Evolutionary conservation across 2,797 vertebrate species (phyloP), one percentile per base, ranked within the genome.

Genomic region (Anguilla pacifica): DNA sequence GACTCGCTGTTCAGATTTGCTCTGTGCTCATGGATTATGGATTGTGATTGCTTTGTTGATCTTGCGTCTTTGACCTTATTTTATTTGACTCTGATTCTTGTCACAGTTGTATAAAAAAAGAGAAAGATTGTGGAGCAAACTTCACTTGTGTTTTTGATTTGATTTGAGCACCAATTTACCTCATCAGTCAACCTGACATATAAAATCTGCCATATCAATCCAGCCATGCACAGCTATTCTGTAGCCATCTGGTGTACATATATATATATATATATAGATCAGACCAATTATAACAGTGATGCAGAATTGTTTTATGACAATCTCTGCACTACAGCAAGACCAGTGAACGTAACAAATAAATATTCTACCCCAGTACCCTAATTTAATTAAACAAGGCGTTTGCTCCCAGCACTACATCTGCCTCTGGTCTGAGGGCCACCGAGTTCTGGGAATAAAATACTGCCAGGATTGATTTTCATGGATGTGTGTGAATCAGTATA

Each of bases 361-460:
- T 85, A 89, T 92, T 91, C 90, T 0, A 53, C 90, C 43, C 87
- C 86, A 61, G 70, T 67, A 87, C 43, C 43, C 90, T 95, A 93
- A 95, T 95, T 94, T 96, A 94, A 96, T 96, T 95, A 94, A 92
- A 93, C 93, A 94, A 86, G 87, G 86, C 86, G 85, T 72, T 55
- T 89, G 84, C 86, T 91, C 84, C 72, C 88, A 64, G 25, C 84
- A 89, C 86, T 89, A 43, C 64, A 88, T 88, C n/a, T 70, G 91
- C 92, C 94, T 94, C 93, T 95, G 93, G 89, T 90, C 91, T 83
- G 81, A 72, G 84, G 86, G 84, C 86, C 89, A 89, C 49, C 86
- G 51, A 88, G 79, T 88, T 88, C 84, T 35, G 25, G 83, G 86
- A 64, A 87, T 86, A 88, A 85, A 83, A 74, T 90, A 55, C 87